These are phyloP conservation scores for Biston betularia DNA, from an alignment of 2,888 invertebrate species.

Conservation along the genomic window DNA sequence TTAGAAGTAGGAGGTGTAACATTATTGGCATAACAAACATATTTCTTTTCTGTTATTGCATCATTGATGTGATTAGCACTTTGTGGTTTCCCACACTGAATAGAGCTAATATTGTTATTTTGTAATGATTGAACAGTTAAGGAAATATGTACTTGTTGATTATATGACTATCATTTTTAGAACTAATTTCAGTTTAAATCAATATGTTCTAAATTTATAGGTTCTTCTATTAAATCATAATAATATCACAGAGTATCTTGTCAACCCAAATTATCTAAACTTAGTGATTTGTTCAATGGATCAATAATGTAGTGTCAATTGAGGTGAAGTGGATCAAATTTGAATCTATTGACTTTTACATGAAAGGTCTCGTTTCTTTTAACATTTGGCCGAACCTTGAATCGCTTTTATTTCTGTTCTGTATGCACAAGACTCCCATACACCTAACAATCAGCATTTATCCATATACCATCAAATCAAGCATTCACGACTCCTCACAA, in stretches of 20 bases:
- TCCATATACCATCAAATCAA: slow-evolving; percentile 70
- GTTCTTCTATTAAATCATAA: slow-evolving; percentile 10
- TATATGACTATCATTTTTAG: slow-evolving; percentile 3
- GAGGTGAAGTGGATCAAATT: slow-evolving; percentile 37
- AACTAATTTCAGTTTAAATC: neutral
- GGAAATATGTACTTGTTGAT: slow-evolving; percentile 30
- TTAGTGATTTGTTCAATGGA: slow-evolving; percentile 29
- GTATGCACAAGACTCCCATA: slow-evolving; percentile 45
- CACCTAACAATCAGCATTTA: slow-evolving; percentile 58
- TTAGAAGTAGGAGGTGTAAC: neutral
- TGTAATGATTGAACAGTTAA: slow-evolving; percentile 39
- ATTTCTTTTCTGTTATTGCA: slow-evolving; percentile 12
- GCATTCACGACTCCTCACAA: slow-evolving; percentile 74
- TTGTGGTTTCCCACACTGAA: slow-evolving; percentile 42
- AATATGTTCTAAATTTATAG: neutral
- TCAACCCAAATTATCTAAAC: slow-evolving; percentile 8
- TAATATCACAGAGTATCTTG: slow-evolving; percentile 2
- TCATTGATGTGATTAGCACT: slow-evolving; percentile 21
- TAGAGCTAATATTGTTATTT: slow-evolving; percentile 38
- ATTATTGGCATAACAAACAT: slow-evolving; percentile 3
- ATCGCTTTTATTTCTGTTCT: slow-evolving; percentile 27
- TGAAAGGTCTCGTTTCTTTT: slow-evolving; percentile 21
- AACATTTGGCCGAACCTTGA: slow-evolving; percentile 33
- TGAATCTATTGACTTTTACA: slow-evolving; percentile 35
- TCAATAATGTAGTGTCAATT: slow-evolving; percentile 32